A percentile compares a stretch with the other conserved stretches of the same genome.
These are phyloP conservation scores for Oithona nana DNA, from an alignment of 2,888 invertebrate genomes.

Conservation along the genomic window DNA sequence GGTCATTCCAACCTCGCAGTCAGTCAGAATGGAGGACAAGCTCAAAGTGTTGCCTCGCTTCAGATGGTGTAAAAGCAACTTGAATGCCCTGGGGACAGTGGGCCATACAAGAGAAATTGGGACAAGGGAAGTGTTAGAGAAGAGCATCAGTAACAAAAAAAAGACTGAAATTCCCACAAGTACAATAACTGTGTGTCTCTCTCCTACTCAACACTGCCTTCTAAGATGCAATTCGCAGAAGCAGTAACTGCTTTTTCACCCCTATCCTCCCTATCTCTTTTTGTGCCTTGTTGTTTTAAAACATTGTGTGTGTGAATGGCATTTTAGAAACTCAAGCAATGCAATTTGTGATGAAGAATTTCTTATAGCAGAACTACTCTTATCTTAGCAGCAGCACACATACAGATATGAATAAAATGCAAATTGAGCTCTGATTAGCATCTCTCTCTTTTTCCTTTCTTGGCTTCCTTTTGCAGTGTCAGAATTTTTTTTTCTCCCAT, in stretches of 20 bases:
- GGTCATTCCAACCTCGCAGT: neutral
- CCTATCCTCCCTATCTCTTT: too few species aligned
- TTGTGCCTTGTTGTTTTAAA: too few species aligned
- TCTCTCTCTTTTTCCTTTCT: neutral
- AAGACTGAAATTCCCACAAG: neutral
- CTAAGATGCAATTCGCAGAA: too few species aligned
- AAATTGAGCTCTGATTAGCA: neutral
- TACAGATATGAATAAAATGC: neutral
- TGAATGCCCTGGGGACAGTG: too few species aligned
- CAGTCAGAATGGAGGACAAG: neutral
- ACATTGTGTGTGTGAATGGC: neutral
- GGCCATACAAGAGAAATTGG: too few species aligned
- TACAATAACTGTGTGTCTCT: neutral
- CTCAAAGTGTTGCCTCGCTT: conserved; percentile 5
- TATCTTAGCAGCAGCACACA: neutral
- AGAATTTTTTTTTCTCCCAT: neutral
- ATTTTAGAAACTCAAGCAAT: neutral
- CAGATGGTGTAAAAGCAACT: conserved; percentile 11
- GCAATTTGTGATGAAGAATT: neutral
- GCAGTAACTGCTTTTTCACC: too few species aligned
- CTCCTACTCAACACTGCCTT: too few species aligned
- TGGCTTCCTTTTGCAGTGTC: neutral
- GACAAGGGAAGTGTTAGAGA: neutral
- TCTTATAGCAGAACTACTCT: neutral
- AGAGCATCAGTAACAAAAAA: neutral